Percentiles rank a stretch among this genome's conserved stretches.
Conservation (phyloP, 1,140 invertebrate genomes). For the Habropoda laboriosa region DNA sequence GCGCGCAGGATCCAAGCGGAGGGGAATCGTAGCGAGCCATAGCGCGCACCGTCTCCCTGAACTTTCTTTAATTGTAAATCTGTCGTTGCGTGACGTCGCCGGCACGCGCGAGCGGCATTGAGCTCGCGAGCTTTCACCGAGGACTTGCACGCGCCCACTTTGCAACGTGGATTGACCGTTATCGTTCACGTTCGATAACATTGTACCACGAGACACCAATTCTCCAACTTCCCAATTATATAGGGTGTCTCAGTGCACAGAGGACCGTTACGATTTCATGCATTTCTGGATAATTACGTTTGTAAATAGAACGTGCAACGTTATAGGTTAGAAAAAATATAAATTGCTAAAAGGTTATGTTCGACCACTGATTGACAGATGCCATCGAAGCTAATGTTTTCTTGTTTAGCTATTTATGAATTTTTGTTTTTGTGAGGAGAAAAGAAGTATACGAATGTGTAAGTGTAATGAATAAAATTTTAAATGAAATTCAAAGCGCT, state of each 20-base stretch:
- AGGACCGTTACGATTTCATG: background rate
- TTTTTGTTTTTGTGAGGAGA: no score
- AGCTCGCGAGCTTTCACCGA: constrained; percentile 54
- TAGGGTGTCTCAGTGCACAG: background rate
- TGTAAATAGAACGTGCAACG: no score
- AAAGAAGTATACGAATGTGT: no score
- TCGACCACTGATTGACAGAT: no score
- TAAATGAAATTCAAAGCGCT: no score
- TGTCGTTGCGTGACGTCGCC: constrained; percentile 32
- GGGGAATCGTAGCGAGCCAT: background rate
- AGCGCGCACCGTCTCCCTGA: constrained; percentile 5
- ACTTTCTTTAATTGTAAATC: constrained; percentile 52
- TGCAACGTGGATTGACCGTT: constrained; percentile 48
- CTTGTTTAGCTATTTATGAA: no score
- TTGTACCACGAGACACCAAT: constrained; percentile 11
- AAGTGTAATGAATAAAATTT: no score
- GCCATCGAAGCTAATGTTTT: no score
- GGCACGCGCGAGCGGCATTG: constrained; percentile 44
- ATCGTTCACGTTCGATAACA: constrained; percentile 60
- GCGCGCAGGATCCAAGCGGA: background rate
- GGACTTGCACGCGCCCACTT: constrained; percentile 43
- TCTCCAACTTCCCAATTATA: background rate
- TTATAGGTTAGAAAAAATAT: background rate
- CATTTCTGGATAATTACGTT: background rate
- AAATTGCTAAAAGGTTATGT: no score